Percentiles rank a stretch among this genome's conserved stretches.
phyloP scores from a whole-genome alignment of 2,113 vertebrate species.

The Morone chrysops region DNA sequence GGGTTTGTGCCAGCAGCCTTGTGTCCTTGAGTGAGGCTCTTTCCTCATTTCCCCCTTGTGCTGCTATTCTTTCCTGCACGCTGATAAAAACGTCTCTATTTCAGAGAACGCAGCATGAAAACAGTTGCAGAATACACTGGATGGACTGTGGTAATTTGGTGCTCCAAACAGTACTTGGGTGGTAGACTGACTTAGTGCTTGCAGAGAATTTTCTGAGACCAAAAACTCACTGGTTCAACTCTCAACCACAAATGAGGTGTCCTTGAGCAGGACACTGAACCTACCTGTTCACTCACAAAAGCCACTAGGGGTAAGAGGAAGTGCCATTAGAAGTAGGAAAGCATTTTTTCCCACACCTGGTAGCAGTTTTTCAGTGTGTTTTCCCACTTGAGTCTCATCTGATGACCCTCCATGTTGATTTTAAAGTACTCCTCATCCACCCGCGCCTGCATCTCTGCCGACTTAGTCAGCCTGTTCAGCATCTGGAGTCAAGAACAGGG shows the following conservation, averaged over 20 bases:
- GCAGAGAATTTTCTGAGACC: slow-evolving; percentile 14
- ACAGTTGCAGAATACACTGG: not conserved
- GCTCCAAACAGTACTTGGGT: not conserved
- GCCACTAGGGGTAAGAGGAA: slow-evolving; percentile 2
- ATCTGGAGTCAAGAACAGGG: slow-evolving; percentile 78
- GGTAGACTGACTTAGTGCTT: not conserved
- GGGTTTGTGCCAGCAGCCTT: too few species aligned
- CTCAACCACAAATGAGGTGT: slow-evolving; percentile 12
- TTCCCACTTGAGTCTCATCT: slow-evolving; percentile 90
- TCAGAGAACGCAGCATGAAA: not conserved
- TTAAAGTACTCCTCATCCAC: slow-evolving; percentile 90
- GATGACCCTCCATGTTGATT: slow-evolving; percentile 88
- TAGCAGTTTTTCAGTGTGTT: slow-evolving; percentile 88
- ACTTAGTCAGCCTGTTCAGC: slow-evolving; percentile 90
- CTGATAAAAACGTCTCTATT: too few species aligned
- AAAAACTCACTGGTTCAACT: slow-evolving; percentile 17
- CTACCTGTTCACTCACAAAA: slow-evolving; percentile 2
- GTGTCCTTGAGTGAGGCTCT: too few species aligned
- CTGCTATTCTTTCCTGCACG: too few species aligned
- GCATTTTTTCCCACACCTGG: slow-evolving; percentile 77
- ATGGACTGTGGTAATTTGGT: not conserved
- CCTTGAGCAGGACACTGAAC: slow-evolving; percentile 22
- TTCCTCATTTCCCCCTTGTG: too few species aligned
- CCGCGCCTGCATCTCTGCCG: slow-evolving; percentile 85
- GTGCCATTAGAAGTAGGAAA: slow-evolving; percentile 19